These are phyloP conservation scores for Diorhabda elongata DNA, from an alignment of 1,140 invertebrate species.

Conservation along the genomic window DNA sequence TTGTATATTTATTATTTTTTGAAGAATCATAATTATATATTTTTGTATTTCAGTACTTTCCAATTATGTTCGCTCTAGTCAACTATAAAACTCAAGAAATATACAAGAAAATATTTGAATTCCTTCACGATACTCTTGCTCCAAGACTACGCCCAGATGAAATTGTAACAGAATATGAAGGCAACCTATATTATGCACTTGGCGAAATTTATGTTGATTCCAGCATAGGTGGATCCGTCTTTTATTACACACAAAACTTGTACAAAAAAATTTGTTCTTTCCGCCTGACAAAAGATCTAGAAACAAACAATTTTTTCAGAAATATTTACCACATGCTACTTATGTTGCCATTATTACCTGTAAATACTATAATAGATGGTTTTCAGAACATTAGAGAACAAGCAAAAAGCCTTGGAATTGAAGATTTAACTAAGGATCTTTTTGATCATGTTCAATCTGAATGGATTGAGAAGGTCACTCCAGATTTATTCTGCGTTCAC, in stretches of 20 bases:
- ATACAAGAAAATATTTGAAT: conserved; percentile 37
- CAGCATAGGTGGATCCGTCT: conserved; percentile 40
- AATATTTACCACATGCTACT: conserved; percentile 41
- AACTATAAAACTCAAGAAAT: conserved; percentile 38
- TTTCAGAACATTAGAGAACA: conserved; percentile 37
- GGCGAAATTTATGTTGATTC: conserved; percentile 38
- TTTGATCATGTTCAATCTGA: conserved; percentile 35
- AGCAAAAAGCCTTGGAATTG: conserved; percentile 29
- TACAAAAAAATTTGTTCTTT: conserved; percentile 42
- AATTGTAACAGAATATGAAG: conserved; percentile 42
- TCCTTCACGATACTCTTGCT: conserved; percentile 32
- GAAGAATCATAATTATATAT: too few species aligned
- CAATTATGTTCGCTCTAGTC: conserved; percentile 38
- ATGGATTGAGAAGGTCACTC: conserved; percentile 41
- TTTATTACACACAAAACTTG: conserved; percentile 40
- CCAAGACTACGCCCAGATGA: conserved; percentile 37
- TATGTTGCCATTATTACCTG: conserved; percentile 41
- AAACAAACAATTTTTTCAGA: conserved; percentile 36
- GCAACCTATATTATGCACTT: conserved; percentile 38
- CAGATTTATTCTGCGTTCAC: conserved; percentile 40
- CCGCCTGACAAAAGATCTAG: conserved; percentile 36
- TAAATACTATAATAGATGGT: conserved; percentile 39
- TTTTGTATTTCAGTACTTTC: conserved; percentile 37
- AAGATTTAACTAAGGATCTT: conserved; percentile 23
- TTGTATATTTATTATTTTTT: too few species aligned